These are phyloP conservation scores for Drosophila falleni DNA, from an alignment of 2,888 invertebrate species.

Conservation along the genomic window DNA sequence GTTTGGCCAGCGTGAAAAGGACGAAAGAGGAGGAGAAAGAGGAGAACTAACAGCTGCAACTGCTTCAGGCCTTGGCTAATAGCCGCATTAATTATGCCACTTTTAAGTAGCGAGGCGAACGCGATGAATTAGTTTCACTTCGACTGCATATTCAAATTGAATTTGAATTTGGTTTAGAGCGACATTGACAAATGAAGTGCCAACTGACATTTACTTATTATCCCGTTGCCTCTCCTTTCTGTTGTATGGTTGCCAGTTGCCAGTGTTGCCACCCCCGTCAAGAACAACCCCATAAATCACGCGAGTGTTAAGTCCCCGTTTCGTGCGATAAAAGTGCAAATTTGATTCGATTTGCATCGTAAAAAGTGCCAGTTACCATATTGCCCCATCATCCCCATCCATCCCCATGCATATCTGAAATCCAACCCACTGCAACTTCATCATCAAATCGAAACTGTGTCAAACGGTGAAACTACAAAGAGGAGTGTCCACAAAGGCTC, in stretches of 20 bases:
- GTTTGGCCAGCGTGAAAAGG: neutral
- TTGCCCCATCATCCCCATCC: constrained; percentile 17
- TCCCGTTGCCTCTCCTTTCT: neutral
- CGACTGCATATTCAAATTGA: constrained; percentile 70
- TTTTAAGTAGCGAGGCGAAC: constrained; percentile 48
- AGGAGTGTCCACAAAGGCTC: constrained; percentile 54
- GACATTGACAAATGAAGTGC: constrained; percentile 80
- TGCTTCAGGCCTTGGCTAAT: constrained; percentile 46
- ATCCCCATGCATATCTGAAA: neutral
- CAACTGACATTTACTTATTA: constrained; percentile 76
- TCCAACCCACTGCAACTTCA: constrained; percentile 4
- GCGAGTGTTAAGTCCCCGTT: constrained; percentile 67
- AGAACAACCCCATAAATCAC: constrained; percentile 63
- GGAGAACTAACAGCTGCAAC: constrained; percentile 22
- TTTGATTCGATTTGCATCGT: constrained; percentile 78
- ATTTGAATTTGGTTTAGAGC: constrained; percentile 50
- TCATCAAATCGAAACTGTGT: constrained; percentile 56
- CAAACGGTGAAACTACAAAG: constrained; percentile 64
- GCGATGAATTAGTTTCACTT: constrained; percentile 24
- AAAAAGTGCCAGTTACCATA: constrained; percentile 58
- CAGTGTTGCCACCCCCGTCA: too few relatives aligned
- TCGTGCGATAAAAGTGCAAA: constrained; percentile 78
- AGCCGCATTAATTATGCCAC: constrained; percentile 74
- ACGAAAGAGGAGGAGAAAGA: too few relatives aligned
- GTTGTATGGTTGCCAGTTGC: neutral